Base-by-base conservation (phyloP, 2,113 vertebrate genomes). In the Gallinago paraguaiae region DNA sequence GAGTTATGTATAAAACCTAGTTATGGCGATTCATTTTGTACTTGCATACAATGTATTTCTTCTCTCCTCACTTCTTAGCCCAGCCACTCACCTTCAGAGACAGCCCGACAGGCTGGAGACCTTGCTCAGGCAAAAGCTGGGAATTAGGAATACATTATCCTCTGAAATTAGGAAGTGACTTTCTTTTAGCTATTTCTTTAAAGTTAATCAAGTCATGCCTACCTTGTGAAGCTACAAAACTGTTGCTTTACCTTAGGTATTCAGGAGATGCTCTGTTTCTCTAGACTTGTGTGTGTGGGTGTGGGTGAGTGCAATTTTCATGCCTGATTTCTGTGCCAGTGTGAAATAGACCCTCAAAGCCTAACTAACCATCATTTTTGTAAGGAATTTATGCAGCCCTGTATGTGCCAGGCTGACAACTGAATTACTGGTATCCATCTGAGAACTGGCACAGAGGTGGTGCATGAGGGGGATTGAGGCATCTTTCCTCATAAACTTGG, bases 401-500 rank as follows among this genome's bases (percentile, higher is more conserved):
- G 59, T 83, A 54, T 15, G 31, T 51, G 31, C 25, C 33, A 82
- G 46, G 15, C 28, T 80, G 78, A 76, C 31, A 80, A 18, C 9
- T 79, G 45, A 76, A 76, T 43, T 67, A 61, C 15, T 48, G 45
- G 24, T 9, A 68, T 23, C 71, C 37, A 74, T 10, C 35, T 31
- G 45, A 48, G 61, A 85, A 89, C 31, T 4, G 15, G 39, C 41
- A 61, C 0, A 11, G 64, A 24, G 51, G 23, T 61, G 41, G 50
- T 46, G 30, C 2, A 0, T 7, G 35, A 54, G 0, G 10, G 0
- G 33, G 7, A 51, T 7, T 6, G 13, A 88, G 64, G 51, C 35
- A 70, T 33, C 56, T 37, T 86, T 82, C 59, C n/a, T 74, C 37
- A n/a, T 18, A 63, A 43, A n/a, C 12, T 19, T 35, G 39, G 31